phyloP scores from a whole-genome alignment of 1,140 invertebrate genomes.

The Teleogryllus occipitalis region DNA sequence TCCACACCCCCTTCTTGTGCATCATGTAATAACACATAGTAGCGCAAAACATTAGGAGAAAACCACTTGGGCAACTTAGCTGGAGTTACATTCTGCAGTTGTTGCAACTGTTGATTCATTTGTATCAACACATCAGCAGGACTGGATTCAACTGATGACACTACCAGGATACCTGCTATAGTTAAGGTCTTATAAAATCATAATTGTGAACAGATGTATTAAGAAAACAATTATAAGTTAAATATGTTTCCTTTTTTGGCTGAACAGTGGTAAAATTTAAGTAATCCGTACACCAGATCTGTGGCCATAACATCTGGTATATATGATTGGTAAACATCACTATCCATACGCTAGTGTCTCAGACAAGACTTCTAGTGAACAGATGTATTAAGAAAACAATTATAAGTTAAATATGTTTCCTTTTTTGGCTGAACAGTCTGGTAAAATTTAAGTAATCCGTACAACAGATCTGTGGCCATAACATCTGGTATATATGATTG shows the following conservation, averaged over 20 bases:
- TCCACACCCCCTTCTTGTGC: slow-evolving; percentile 49
- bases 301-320: neutral
- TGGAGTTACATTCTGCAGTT: slow-evolving; percentile 62
- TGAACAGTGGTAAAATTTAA: neutral
- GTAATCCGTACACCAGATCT: neutral
- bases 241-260: too few relatives aligned
- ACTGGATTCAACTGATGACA: slow-evolving; percentile 72
- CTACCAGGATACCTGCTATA: slow-evolving; percentile 56
- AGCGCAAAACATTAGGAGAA: slow-evolving; percentile 70
- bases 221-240: neutral
- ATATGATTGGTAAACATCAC: too few relatives aligned
- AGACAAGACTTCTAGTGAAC: too few relatives aligned
- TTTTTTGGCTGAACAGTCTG: neutral
- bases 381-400: neutral
- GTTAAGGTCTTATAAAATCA: neutral
- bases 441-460: neutral
- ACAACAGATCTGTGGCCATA: neutral
- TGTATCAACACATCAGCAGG: slow-evolving; percentile 68
- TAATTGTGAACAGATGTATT: neutral
- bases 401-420: neutral
- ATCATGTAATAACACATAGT: slow-evolving; percentile 87
- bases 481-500: too few relatives aligned
- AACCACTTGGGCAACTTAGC: slow-evolving; percentile 88
- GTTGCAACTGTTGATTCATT: slow-evolving; percentile 68
- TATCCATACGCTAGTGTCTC: too few relatives aligned